Base-by-base conservation (phyloP, 2,113 vertebrate genomes). In the Myanophis thanlyinensis region DNA sequence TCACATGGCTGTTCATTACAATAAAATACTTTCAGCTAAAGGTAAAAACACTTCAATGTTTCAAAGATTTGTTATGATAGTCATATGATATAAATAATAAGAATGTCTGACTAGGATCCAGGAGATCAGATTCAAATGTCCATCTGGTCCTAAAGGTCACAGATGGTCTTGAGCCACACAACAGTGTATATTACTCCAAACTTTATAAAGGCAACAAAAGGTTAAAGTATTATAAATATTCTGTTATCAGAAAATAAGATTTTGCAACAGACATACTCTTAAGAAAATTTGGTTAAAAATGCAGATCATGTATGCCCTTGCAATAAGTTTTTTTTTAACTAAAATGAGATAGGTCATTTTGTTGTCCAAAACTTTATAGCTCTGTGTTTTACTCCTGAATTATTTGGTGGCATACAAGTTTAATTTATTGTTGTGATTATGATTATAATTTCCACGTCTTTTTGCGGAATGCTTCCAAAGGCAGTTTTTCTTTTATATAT, bases 1-100 rank as follows among this genome's bases (percentile, higher is more conserved):
- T 94, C 99, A 99, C 97, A 98, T 99, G 99, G 80, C 99, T 94
- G 97, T 98, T 96, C 99, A 99, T 97, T 99, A 99, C 96, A 99
- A 98, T 97, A 99, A 98, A 97, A 97, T 99, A 94, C 98, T 98
- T 97, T 98, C 98, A 89, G 98, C 99, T 93, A 99, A 99, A 99
- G 98, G 99, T 99, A 98, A 98, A 97, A 92, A 93, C 15, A 5
- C 91, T n/a, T 93, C 89, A 95, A 93, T 44, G 94, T 47, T 95
- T 23, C 89, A 53, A 46, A 4, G 9, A 92, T 1, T 80, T 93
- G 7, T 25, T 92, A 9, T 4, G 85, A 52, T 67, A 49, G 7
- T 25, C 5, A 15, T 85, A 20, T 2, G 3, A 46, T n/a, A 27
- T 67, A 6, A 6, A 13, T 22, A 23, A 35, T 88, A 40, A 54